phyloP scores from a whole-genome alignment of 2,113 vertebrate species.

The Pelodiscus sinensis region DNA sequence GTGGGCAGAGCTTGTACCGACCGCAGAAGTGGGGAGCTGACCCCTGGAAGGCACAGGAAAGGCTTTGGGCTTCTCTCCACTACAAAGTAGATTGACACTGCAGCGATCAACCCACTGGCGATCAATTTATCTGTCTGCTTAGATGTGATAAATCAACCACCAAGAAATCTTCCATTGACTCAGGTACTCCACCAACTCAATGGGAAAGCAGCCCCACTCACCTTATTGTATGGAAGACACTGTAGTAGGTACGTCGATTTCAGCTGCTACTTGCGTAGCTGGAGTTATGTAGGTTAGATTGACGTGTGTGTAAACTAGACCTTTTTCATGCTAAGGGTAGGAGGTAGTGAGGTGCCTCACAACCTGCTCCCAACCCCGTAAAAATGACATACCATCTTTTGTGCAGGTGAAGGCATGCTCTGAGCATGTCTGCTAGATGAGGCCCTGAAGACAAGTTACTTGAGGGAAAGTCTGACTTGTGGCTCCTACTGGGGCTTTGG shows the following conservation, averaged over 20 bases:
- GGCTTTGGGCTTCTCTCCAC: not conserved
- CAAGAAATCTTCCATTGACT: no score
- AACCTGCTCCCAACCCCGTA: not conserved
- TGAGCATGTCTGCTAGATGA: not conserved
- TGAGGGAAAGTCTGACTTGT: not conserved
- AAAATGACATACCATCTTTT: not conserved
- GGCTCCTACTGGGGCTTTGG: not conserved
- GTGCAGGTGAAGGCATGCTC: not conserved
- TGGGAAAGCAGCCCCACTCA: no score
- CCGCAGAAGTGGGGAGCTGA: not conserved
- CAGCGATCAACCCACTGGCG: no score
- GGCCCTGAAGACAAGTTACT: not conserved
- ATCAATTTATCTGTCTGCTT: no score
- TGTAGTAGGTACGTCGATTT: no score
- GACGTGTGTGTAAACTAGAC: no score
- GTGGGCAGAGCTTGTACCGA: not conserved
- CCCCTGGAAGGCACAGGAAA: not conserved
- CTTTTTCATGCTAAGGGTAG: not conserved
- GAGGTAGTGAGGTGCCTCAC: not conserved
- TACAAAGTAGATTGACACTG: no score
- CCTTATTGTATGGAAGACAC: no score
- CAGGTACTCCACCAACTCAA: no score
- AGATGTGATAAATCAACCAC: no score
- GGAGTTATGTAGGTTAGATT: no score
- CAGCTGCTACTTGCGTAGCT: no score